Conservation (phyloP, 92 coral and sea anemone species). For the Nematostella vectensis region DNA sequence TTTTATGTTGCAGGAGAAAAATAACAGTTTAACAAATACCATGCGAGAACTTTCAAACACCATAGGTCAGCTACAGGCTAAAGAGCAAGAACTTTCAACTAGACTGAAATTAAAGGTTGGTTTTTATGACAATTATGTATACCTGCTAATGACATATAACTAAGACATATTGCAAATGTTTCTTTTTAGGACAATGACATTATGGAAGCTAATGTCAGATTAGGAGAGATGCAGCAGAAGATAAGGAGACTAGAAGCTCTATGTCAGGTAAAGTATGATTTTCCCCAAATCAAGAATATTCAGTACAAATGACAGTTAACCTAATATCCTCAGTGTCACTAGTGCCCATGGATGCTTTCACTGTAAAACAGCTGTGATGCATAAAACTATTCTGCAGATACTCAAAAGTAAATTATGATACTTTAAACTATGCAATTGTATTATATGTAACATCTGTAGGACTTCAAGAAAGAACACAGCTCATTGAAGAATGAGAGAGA, state of each 20-base stretch:
- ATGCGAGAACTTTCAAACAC: constrained; percentile 91
- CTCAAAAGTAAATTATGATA: too few relatives aligned
- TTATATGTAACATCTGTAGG: too few relatives aligned
- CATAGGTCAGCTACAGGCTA: constrained; percentile 95
- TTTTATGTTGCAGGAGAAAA: constrained; percentile 51
- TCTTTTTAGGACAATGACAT: constrained; percentile 81
- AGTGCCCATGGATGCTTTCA: too few relatives aligned
- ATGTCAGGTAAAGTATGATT: constrained; percentile 81
- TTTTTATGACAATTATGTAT: not conserved
- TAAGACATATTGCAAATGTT: not conserved
- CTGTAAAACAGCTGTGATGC: too few relatives aligned
- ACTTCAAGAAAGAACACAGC: constrained; percentile 66
- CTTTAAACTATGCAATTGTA: too few relatives aligned
- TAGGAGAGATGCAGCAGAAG: constrained; percentile 89
- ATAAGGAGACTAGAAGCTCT: constrained; percentile 72
- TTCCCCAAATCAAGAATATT: not conserved
- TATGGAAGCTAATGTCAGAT: constrained; percentile 79
- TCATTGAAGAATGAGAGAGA: constrained; percentile 79
- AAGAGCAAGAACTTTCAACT: constrained; percentile 91
- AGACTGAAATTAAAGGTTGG: constrained; percentile 82
- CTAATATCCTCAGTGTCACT: too few relatives aligned
- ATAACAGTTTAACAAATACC: constrained; percentile 67
- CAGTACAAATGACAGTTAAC: too few relatives aligned
- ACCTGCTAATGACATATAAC: not conserved
- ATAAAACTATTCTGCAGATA: too few relatives aligned